phyloP scores from a whole-genome alignment of 2,113 vertebrate species.

The Ophthalmolycus amberensis region DNA sequence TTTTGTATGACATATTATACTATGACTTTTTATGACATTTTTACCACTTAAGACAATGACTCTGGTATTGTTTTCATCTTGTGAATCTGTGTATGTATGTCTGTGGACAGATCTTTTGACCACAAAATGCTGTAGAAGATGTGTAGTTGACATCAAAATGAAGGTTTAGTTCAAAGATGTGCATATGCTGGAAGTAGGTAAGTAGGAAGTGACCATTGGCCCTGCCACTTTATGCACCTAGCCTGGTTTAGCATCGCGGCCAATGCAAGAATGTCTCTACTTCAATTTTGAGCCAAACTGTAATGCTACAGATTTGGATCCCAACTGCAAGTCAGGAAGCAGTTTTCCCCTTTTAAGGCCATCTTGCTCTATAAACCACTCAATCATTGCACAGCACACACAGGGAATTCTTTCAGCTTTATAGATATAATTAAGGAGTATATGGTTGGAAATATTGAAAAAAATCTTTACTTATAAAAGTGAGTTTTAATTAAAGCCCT shows the following conservation, averaged over 20 bases:
- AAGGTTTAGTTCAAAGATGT: too few species aligned
- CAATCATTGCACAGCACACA: conserved; percentile 11
- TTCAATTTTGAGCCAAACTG: conserved; percentile 47
- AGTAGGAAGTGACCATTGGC: too few species aligned
- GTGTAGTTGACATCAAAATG: too few species aligned
- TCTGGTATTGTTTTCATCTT: too few species aligned
- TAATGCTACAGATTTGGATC: conserved; percentile 51
- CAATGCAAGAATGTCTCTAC: background rate
- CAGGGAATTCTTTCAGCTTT: conserved; percentile 62
- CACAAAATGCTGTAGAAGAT: too few species aligned
- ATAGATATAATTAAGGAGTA: conserved; percentile 69
- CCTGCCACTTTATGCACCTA: background rate
- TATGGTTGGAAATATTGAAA: conserved; percentile 73
- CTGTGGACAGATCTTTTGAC: too few species aligned
- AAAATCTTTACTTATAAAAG: conserved; percentile 68
- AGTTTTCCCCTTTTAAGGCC: conserved; percentile 49
- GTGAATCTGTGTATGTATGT: too few species aligned
- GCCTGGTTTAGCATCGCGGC: background rate
- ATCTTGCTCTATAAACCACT: conserved; percentile 52
- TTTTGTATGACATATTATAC: too few species aligned
- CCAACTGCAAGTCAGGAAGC: conserved; percentile 46
- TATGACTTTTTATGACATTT: too few species aligned
- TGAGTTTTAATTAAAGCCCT: conserved; percentile 75
- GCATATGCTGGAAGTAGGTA: too few species aligned
- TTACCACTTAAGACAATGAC: too few species aligned